Evolutionary conservation across 2,888 invertebrate genomes (phyloP).

Genomic region (Dorcus hopei): DNA sequence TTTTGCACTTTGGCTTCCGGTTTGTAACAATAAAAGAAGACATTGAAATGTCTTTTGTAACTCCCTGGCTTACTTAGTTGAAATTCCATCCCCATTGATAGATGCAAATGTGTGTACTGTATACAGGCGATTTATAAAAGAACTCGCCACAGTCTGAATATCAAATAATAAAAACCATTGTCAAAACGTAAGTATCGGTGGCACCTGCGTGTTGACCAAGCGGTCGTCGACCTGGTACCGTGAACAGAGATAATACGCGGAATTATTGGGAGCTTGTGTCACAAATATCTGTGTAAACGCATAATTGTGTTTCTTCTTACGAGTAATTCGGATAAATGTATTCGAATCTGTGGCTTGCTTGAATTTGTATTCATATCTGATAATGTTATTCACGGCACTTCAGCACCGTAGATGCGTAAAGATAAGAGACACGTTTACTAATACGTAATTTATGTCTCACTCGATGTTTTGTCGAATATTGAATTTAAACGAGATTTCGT

Average conservation of each 20-base stretch:
- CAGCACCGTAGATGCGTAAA: neutral
- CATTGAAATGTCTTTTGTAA: too few species aligned
- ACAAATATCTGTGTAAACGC: too few species aligned
- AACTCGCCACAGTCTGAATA: too few species aligned
- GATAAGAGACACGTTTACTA: neutral
- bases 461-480: too few species aligned
- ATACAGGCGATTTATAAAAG: too few species aligned
- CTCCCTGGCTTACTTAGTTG: too few species aligned
- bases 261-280: constrained; percentile 3
- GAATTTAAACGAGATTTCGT: too few species aligned
- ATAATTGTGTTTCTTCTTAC: too few species aligned
- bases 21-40: too few species aligned
- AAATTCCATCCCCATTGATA: too few species aligned
- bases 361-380: constrained; percentile 9
- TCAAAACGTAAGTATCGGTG: constrained; percentile 19
- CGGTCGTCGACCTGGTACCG: constrained; percentile 20
- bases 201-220: constrained; percentile 22
- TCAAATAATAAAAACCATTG: neutral
- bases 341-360: constrained; percentile 8
- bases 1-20: too few species aligned
- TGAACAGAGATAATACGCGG: constrained; percentile 2
- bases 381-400: neutral
- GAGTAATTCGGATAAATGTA: neutral
- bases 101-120: too few species aligned
- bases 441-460: constrained; percentile 1